Evolutionary conservation across 2,113 vertebrate genomes (phyloP), one percentile per base, ranked within the genome.

Genomic region (Platysteira castanea): DNA sequence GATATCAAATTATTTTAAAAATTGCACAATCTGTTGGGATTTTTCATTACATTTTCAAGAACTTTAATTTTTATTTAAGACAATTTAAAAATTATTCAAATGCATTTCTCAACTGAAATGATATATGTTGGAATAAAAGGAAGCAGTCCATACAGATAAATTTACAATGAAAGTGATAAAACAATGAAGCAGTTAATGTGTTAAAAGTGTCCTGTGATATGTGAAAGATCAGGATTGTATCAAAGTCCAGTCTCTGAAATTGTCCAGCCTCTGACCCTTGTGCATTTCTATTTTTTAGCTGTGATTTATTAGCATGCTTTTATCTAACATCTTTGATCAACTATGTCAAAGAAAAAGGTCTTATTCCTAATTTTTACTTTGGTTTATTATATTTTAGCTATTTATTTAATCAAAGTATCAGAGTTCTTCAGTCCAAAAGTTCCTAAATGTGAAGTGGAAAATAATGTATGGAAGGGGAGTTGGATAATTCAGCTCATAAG

Each of bases 21-120:
- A 68, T 63, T 46, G 7, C 2, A 1, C 7, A 46, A 50, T 47
- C 2, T 42, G 3, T 16, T 30, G 13, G 1, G 0, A 8, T 74
- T 82, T 75, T 71, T 59, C 14, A 35, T 80, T 50, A 53, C 3
- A 53, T 78, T 82, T 14, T 76, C 28, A 59, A 70, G 26, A 67
- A 67, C 44, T 56, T 70, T 16, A 33, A 20, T 69, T 82, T 75
- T 61, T 44, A 49, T 27, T 28, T 44, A 65, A 53, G 13, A n/a
- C 9, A 87, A 69, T 35, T 64, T 16, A 13, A 42, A 82, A 67
- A 16, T 53, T 71, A 56, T 78, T 85, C 7, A 69, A 47, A 49
- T 70, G 20, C 0, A 0, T 82, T 87, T 82, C 54, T 88, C 37
- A 80, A 22, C 17, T 63, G 33, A 64, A 68, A 80, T 41, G 0